phyloP scores from a whole-genome alignment of 2,888 invertebrate genomes.

The Norana najaformis region DNA sequence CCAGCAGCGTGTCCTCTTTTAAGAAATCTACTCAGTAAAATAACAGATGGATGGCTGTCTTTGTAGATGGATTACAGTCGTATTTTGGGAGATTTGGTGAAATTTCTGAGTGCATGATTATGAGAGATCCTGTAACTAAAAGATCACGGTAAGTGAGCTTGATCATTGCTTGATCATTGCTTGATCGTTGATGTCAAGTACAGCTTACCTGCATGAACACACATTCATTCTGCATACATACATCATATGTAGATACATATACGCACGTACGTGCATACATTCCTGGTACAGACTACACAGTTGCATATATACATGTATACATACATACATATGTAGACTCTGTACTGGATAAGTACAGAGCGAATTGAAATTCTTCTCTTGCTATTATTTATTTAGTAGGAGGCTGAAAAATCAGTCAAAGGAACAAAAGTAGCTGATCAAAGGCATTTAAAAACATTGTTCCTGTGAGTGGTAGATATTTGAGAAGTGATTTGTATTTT shows the following conservation, averaged over 20 bases:
- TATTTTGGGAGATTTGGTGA: constrained; percentile 26
- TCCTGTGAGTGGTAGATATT: not conserved
- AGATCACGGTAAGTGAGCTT: not conserved
- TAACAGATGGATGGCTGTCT: not conserved
- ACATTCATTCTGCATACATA: not conserved
- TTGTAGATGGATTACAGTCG: constrained; percentile 17
- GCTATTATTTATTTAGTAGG: not conserved
- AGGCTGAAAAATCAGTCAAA: not conserved
- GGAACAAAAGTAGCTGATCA: not conserved
- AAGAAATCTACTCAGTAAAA: constrained; percentile 1
- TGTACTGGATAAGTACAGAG: not conserved
- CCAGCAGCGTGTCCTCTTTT: not conserved
- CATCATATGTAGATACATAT: not conserved
- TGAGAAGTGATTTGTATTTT: not conserved
- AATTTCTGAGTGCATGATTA: constrained; percentile 20
- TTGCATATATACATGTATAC: not conserved
- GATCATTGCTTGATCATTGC: no score
- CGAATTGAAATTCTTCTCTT: not conserved
- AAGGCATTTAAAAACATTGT: not conserved
- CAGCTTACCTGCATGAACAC: no score
- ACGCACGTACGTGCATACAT: not conserved
- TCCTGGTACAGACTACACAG: no score
- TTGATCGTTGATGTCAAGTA: not conserved
- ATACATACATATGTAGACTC: not conserved
- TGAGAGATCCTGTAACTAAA: constrained; percentile 22